These are phyloP conservation scores for Vimba vimba DNA, from an alignment of 2,113 vertebrate genomes.

Conservation along the genomic window DNA sequence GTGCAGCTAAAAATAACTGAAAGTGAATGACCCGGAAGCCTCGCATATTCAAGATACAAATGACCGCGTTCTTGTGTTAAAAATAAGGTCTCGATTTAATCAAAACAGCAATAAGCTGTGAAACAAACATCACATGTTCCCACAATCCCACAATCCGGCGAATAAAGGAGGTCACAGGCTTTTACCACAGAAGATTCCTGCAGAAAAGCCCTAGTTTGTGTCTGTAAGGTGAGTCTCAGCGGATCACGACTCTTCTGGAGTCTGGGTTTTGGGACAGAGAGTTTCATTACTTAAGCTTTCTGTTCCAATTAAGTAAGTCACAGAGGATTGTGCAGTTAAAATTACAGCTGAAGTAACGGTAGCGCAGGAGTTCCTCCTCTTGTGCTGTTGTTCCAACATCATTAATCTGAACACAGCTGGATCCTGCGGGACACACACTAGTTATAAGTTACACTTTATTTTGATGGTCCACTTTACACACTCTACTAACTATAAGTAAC, in stretches of 20 bases:
- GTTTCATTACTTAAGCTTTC: conserved; percentile 29
- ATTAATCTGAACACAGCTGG: background rate
- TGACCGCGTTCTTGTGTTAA: no score
- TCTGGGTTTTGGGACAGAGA: conserved; percentile 15
- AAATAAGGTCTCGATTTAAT: background rate
- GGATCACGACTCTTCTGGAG: background rate
- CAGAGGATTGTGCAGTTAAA: background rate
- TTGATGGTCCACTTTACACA: no score
- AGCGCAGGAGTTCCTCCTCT: background rate
- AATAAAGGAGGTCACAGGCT: conserved; percentile 39
- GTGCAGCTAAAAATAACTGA: no score
- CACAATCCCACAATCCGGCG: background rate
- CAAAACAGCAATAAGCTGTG: background rate
- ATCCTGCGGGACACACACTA: background rate
- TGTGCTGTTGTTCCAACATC: background rate
- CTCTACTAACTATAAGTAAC: no score
- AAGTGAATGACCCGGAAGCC: no score
- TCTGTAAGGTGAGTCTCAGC: background rate
- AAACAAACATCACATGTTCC: background rate
- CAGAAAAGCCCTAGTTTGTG: conserved; percentile 1
- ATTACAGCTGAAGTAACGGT: background rate
- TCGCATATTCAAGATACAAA: no score
- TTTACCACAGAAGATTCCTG: background rate
- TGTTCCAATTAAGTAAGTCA: conserved; percentile 23
- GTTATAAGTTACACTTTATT: no score